Base-by-base conservation (phyloP, 2,888 invertebrate species). In the Scotopteryx bipunctaria region DNA sequence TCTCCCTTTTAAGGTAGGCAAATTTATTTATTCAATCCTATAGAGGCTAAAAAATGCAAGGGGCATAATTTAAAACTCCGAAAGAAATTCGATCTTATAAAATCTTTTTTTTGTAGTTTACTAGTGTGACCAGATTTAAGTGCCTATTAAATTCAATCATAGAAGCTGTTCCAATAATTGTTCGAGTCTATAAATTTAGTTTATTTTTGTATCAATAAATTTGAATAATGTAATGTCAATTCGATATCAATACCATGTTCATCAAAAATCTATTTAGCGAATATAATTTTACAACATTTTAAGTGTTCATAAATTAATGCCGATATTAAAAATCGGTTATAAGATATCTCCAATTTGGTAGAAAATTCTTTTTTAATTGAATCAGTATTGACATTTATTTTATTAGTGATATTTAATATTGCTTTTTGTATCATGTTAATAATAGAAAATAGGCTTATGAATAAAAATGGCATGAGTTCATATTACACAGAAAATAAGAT, bases 271-370 rank as follows among this genome's bases (percentile, higher is more conserved):
- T 11, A 61, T 66, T 65, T 52, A 50, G 57, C 52, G 59, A 63
- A 66, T 57, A 36, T 53, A 63, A 56, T 67, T 76, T 74, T 71
- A 78, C 70, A 37, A 56, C 55, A 59, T 71, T 73, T 67, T 66
- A 73, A 78, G 64, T 69, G 64, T 45, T 55, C 61, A 68, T 79
- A 69, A 76, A 78, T 65, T 55, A 59, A 36, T 35, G 21, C 48
- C 60, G 66, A 66, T 64, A 71, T 69, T 6, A 64, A 71, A 77
- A 72, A 69, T 67, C 47, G 43, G 37, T 54, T 52, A 60, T 78
- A 66, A 74, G 67, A 63, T 37, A 29, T 57, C 38, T 35, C 41
- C 50, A 44, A 50, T 9, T 63, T 33, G 55, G 47, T 59, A 60
- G 59, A 57, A 41, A 47, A 61, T 54, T 53, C 53, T 38, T 35